Base-by-base conservation (phyloP, 2,113 vertebrate genomes). In the Chroicocephalus ridibundus region DNA sequence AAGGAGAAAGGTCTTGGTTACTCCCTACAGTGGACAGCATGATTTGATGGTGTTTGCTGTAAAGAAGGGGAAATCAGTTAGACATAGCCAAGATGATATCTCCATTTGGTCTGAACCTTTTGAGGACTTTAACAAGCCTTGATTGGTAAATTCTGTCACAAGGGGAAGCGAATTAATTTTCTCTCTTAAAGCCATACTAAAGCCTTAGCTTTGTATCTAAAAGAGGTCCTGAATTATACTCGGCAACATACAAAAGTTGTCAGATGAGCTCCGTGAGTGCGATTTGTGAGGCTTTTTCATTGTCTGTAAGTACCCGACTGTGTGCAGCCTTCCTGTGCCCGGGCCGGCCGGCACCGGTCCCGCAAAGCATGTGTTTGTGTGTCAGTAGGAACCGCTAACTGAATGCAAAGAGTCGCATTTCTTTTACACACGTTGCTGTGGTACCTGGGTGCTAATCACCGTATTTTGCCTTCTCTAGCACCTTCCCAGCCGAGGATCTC, bases 381-480 rank as follows among this genome's bases (percentile, higher is more conserved):
- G 95, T 82, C 86, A 57, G 40, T 12, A 80, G 95, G 96, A 40
- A 38, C 90, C 62, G n/a, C 76, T 51, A 38, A 65, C 91, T 42
- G 82, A 75, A 82, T 60, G 88, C 92, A 86, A 58, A 88, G 70
- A 61, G 46, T 83, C 57, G 24, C 94, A 40, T 94, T 86, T 82
- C 91, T 92, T 62, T 62, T 58, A 68, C 91, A 79, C 93, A 55
- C 89, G 36, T 92, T 96, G 91, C 96, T 87, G 69, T 95, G 97
- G 92, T 96, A 51, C 95, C 93, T 91, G 95, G 96, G 95, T 77
- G 96, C 97, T 97, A 97, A 97, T 97, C 94, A 96, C 94, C 94
- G 6, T 97, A 95, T 97, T 97, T 97, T 97, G 97, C 95, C 96
- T 97, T 97, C 97, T 96, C 96, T 88, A 96, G 96, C 96, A 97